phyloP scores from a whole-genome alignment of 1,140 invertebrate genomes.

The Diuraphis noxia region DNA sequence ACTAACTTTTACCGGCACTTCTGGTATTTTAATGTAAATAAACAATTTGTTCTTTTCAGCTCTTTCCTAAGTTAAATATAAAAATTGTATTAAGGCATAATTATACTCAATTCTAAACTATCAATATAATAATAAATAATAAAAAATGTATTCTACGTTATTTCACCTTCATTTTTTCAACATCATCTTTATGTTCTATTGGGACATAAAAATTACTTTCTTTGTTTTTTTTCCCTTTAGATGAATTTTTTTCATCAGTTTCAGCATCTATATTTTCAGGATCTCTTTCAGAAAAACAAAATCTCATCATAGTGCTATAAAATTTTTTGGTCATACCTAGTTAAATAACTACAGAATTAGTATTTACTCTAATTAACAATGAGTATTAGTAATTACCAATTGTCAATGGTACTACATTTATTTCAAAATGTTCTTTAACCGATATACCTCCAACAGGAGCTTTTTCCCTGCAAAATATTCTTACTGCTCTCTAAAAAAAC shows the following conservation, averaged over 20 bases:
- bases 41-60: constrained; percentile 99
- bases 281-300: constrained; percentile 97
- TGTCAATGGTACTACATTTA: constrained; percentile 90
- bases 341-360: not conserved
- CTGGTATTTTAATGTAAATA: constrained; percentile 97
- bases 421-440: constrained; percentile 98
- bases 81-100: constrained; percentile 33
- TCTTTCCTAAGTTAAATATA: constrained; percentile 70
- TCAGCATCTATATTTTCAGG: constrained; percentile 78
- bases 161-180: constrained; percentile 93
- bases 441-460: constrained; percentile 95
- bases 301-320: constrained; percentile 95
- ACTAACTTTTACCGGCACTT: constrained; percentile 93
- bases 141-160: too few relatives aligned
- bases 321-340: constrained; percentile 92
- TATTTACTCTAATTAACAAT: not conserved
- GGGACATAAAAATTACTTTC: constrained; percentile 88
- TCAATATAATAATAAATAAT: not conserved
- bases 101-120: not conserved
- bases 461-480: constrained; percentile 87
- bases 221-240: constrained; percentile 66
- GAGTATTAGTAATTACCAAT: constrained; percentile 68
- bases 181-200: constrained; percentile 85
- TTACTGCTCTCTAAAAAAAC: constrained; percentile 70
- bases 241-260: constrained; percentile 64